Conservation (phyloP, 2,888 invertebrate species). For the Scaeva pyrastri region DNA sequence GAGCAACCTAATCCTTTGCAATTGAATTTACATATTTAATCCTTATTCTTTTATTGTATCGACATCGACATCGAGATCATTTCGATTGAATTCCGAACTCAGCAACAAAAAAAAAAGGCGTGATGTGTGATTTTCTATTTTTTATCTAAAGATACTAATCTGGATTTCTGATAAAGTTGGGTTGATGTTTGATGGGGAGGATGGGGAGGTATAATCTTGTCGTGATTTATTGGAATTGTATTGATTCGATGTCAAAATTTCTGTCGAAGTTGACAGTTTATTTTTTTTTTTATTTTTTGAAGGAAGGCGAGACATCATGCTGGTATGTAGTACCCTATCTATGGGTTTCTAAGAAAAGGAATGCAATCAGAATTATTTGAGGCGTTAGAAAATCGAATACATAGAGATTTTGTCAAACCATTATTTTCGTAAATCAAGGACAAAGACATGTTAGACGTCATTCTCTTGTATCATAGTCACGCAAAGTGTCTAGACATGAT, state of each 20-base stretch:
- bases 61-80: conserved; percentile 7
- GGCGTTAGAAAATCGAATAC: conserved; percentile 24
- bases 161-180: too few species aligned
- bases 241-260: conserved; percentile 38
- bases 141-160: neutral
- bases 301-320: conserved; percentile 22
- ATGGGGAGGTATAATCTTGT: neutral
- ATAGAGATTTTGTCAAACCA: neutral
- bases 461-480: conserved; percentile 15
- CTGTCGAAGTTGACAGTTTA: conserved; percentile 9
- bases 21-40: conserved; percentile 62
- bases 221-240: conserved; percentile 33
- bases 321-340: neutral
- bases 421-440: neutral
- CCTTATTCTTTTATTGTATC: conserved; percentile 19
- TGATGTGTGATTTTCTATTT: conserved; percentile 19
- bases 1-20: conserved; percentile 36
- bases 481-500: conserved; percentile 16
- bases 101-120: neutral
- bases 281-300: neutral
- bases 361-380: conserved; percentile 24
- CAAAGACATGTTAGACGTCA: neutral
- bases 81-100: conserved; percentile 6
- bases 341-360: neutral
- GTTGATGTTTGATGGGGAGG: neutral